A percentile compares a stretch with the other conserved stretches of the same genome.
These are phyloP conservation scores for Naso thynnoides DNA, from an alignment of 2,797 vertebrate genomes.

Conservation along the genomic window DNA sequence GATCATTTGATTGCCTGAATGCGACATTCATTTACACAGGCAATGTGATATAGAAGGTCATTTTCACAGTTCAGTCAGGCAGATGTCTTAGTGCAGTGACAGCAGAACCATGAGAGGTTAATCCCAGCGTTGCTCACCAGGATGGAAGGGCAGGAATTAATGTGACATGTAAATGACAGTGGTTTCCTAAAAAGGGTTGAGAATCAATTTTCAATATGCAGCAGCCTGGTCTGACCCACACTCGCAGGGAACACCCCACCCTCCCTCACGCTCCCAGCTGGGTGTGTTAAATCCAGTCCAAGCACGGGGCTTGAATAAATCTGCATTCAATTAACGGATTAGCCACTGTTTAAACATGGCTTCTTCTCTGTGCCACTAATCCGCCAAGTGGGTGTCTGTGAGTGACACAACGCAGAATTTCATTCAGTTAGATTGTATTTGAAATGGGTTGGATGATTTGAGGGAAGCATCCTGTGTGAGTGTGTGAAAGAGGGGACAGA, in stretches of 20 bases:
- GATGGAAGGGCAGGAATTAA: slow-evolving; percentile 64
- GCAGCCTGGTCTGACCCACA: slow-evolving; percentile 72
- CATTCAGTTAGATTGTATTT: slow-evolving; percentile 55
- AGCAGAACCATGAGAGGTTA: slow-evolving; percentile 60
- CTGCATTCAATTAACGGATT: slow-evolving; percentile 89
- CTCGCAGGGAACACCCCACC: slow-evolving; percentile 46
- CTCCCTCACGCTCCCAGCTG: slow-evolving; percentile 63
- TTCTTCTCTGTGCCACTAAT: slow-evolving; percentile 80
- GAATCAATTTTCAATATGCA: slow-evolving; percentile 82
- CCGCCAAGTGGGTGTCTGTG: slow-evolving; percentile 80
- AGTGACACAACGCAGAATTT: slow-evolving; percentile 63
- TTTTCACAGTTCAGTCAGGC: slow-evolving; percentile 53
- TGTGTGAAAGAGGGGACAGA: neutral
- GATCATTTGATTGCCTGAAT: slow-evolving; percentile 64
- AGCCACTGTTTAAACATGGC: slow-evolving; percentile 85
- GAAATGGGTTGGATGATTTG: slow-evolving; percentile 50
- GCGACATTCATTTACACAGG: slow-evolving; percentile 71
- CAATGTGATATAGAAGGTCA: slow-evolving; percentile 56
- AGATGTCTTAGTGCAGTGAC: slow-evolving; percentile 38
- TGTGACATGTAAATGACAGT: slow-evolving; percentile 74
- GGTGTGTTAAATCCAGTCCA: slow-evolving; percentile 82
- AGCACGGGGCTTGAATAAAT: slow-evolving; percentile 84
- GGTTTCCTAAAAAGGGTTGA: slow-evolving; percentile 73
- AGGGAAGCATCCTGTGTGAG: slow-evolving; percentile 19
- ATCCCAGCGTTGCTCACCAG: slow-evolving; percentile 45